Percentiles rank a stretch among this genome's conserved stretches.
Conservation (phyloP, 2,888 invertebrate genomes). For the Agonum fuliginosum region DNA sequence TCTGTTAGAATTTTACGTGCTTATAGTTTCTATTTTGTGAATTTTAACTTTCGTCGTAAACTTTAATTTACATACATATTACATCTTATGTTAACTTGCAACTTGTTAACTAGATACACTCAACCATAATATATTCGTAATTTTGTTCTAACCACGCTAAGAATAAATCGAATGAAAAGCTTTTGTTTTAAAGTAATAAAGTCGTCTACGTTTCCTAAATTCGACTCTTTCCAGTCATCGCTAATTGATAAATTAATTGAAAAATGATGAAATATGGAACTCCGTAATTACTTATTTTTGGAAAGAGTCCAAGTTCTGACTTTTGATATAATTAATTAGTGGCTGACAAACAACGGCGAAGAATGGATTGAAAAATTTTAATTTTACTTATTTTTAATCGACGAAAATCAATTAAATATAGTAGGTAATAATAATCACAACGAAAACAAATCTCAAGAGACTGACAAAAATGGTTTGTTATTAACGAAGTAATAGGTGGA, state of each 20-base stretch:
- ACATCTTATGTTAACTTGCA: no score
- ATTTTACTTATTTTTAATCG: neutral
- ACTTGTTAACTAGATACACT: no score
- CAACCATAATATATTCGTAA: no score
- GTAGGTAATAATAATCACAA: neutral
- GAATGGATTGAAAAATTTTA: conserved; percentile 6
- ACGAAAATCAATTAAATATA: conserved; percentile 8
- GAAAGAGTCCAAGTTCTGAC: conserved; percentile 16
- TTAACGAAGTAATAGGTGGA: no score
- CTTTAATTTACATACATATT: no score
- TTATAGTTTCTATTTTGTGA: no score
- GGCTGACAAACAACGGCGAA: conserved; percentile 2
- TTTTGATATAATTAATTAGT: conserved; percentile 33
- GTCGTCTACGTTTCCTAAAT: neutral
- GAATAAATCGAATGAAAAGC: neutral
- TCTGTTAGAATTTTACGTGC: no score
- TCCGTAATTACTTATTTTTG: conserved; percentile 38
- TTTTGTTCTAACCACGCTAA: no score
- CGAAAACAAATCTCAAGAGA: no score
- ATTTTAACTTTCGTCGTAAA: no score
- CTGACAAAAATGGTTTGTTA: no score
- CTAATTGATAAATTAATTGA: conserved; percentile 43
- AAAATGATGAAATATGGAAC: conserved; percentile 38
- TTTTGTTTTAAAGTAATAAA: neutral
- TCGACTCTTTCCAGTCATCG: neutral